Conservation (phyloP, 1,140 invertebrate genomes). For the Odontomachus brunneus region DNA sequence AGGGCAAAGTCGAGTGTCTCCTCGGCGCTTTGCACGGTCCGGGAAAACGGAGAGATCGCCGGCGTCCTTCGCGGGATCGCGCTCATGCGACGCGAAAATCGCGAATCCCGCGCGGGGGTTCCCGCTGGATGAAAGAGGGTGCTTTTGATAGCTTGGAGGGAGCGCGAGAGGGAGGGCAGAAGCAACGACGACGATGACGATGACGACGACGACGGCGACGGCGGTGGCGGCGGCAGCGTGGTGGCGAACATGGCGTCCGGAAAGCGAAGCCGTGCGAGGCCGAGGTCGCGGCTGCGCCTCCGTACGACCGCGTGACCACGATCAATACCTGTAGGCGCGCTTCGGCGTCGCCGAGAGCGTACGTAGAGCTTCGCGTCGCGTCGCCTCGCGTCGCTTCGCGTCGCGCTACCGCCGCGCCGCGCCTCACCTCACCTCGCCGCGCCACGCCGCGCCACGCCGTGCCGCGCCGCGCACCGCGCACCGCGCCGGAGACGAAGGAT, state of each 20-base stretch:
- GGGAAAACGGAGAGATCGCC: too few relatives aligned
- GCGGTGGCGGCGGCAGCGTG: slow-evolving; percentile 72
- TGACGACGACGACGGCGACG: slow-evolving; percentile 74
- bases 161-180: slow-evolving; percentile 10
- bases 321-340: slow-evolving; percentile 81
- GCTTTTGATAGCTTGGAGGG: background rate
- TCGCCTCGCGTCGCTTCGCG: too few relatives aligned
- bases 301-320: slow-evolving; percentile 82
- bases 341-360: background rate
- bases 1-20: too few relatives aligned
- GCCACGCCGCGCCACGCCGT: slow-evolving; percentile 29
- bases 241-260: slow-evolving; percentile 80
- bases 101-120: slow-evolving; percentile 23
- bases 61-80: too few relatives aligned
- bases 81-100: slow-evolving; percentile 31
- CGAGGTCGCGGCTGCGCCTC: slow-evolving; percentile 83
- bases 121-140: slow-evolving; percentile 23
- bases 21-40: too few relatives aligned
- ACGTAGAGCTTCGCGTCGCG: too few relatives aligned
- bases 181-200: slow-evolving; percentile 25
- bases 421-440: slow-evolving; percentile 1
- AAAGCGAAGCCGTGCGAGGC: slow-evolving; percentile 73
- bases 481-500: slow-evolving; percentile 80
- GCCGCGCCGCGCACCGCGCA: slow-evolving; percentile 29
- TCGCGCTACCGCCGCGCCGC: slow-evolving; percentile 20